Evolutionary conservation across 2,888 invertebrate genomes (phyloP).

Genomic region (Eristalis arbustorum): DNA sequence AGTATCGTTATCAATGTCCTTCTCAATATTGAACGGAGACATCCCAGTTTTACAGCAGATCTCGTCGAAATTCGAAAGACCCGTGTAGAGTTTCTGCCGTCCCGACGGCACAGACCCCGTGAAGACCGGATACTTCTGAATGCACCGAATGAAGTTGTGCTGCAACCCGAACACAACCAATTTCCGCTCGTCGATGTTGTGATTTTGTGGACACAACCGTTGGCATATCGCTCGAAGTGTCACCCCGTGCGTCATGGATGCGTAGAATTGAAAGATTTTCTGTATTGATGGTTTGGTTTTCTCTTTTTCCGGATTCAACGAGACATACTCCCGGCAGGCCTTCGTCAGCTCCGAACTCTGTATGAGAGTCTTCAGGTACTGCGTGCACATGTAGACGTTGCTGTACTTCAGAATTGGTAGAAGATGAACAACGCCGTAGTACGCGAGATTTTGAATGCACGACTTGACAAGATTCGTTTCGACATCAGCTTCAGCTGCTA

Average conservation of each 20-base stretch:
- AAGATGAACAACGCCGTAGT: constrained; percentile 87
- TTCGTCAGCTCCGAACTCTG: constrained; percentile 85
- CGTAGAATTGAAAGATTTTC: constrained; percentile 82
- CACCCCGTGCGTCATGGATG: constrained; percentile 86
- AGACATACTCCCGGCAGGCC: constrained; percentile 83
- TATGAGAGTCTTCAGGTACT: constrained; percentile 86
- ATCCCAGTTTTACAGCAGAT: constrained; percentile 93
- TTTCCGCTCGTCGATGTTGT: constrained; percentile 81
- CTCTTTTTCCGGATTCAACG: constrained; percentile 77
- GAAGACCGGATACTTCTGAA: constrained; percentile 82
- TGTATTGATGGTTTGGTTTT: constrained; percentile 77
- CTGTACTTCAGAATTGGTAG: constrained; percentile 92
- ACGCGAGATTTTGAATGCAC: constrained; percentile 94
- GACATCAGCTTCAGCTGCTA: constrained; percentile 94
- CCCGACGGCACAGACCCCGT: constrained; percentile 80
- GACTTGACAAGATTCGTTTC: constrained; percentile 96
- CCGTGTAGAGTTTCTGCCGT: constrained; percentile 87
- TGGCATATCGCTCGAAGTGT: constrained; percentile 86
- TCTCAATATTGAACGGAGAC: constrained; percentile 88
- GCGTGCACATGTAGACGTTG: constrained; percentile 91
- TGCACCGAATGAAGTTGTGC: constrained; percentile 83
- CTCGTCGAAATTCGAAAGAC: constrained; percentile 91
- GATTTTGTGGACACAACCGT: constrained; percentile 84
- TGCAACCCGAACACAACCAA: constrained; percentile 83
- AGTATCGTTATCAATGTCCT: constrained; percentile 91